Base-by-base conservation (phyloP, 2,113 vertebrate genomes). In the Rhadina sibilatrix region DNA sequence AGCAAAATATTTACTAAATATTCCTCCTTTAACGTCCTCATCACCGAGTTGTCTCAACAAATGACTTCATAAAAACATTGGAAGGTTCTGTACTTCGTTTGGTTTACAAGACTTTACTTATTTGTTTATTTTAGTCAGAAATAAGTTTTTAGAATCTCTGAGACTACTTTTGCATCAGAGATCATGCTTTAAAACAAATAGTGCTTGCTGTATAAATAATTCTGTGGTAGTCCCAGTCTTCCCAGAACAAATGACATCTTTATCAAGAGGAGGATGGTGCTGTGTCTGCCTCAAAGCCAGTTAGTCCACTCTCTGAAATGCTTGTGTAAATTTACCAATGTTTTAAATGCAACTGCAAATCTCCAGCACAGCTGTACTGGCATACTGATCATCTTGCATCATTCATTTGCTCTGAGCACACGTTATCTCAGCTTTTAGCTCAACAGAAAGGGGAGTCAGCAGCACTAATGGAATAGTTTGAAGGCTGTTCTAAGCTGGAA, bases 1-100 rank as follows among this genome's bases (percentile, higher is more conserved):
- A 97, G 91, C 90, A 97, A 93, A 98, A 94, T 68, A 96, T 94
- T 90, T 94, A 18, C 56, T 52, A 76, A 93, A 83, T 10, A 47
- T 59, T 50, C 31, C 8, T 31, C 35, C 21, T 37, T 31, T 49
- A 46, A 40, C 13, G 4, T 12, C 25, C 18, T 83, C n/a, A 10
- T n/a, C 71, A 3, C 42, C 6, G 18, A 54, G 47, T 31, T 37
- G 19, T 66, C 47, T 56, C 71, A 81, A 92, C 44, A 92, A 74
- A 63, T 4, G 5, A 7, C 31, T 92, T 77, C 28, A 49, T 65
- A 35, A 82, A 90, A 83, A 61, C 54, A n/a, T 37, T 69, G 70
- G 10, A 94, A 75, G 15, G 28, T 50, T 85, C 64, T 7, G 6
- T 49, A 40, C 46, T 69, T 84, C 25, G 6, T 89, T 81, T 83